Percentiles rank a stretch among this genome's conserved stretches.
These are phyloP conservation scores for Hylaeus anthracinus DNA, from an alignment of 1,140 invertebrate species.

Conservation along the genomic window DNA sequence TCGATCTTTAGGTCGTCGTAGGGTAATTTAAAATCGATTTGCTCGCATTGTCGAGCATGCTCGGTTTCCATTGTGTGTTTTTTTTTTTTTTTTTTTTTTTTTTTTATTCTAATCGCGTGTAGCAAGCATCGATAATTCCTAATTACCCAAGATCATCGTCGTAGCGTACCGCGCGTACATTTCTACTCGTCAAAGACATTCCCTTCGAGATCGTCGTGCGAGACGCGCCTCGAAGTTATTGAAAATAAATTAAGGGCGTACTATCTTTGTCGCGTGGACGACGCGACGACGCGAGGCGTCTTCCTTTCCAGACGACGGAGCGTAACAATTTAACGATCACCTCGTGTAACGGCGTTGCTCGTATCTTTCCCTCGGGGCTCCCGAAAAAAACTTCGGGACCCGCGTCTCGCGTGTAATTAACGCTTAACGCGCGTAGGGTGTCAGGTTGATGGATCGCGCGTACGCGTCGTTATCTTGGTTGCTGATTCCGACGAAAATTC, in stretches of 20 bases:
- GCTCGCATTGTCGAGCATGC: not conserved
- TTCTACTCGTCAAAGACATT: not conserved
- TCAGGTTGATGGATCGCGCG: conserved; percentile 36
- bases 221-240: conserved; percentile 4
- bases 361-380: not conserved
- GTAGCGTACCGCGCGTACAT: too few relatives aligned
- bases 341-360: not conserved
- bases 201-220: not conserved
- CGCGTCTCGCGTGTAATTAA: conserved; percentile 37
- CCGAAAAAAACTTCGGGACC: conserved; percentile 24
- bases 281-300: not conserved
- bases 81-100: too few relatives aligned
- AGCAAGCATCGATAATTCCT: not conserved
- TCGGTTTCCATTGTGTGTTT: not conserved
- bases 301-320: conserved; percentile 28
- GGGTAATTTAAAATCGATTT: conserved; percentile 25
- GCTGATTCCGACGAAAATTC: conserved; percentile 8
- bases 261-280: conserved; percentile 16
- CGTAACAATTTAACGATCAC: conserved; percentile 43
- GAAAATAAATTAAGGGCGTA: conserved; percentile 40
- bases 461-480: conserved; percentile 24
- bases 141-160: not conserved
- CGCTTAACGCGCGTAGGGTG: conserved; percentile 8
- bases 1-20: not conserved
- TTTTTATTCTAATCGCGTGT: not conserved